Percentiles rank a stretch among this genome's conserved stretches.
Conservation (phyloP, 2,113 vertebrate species). For the Pseudois nayaur region DNA sequence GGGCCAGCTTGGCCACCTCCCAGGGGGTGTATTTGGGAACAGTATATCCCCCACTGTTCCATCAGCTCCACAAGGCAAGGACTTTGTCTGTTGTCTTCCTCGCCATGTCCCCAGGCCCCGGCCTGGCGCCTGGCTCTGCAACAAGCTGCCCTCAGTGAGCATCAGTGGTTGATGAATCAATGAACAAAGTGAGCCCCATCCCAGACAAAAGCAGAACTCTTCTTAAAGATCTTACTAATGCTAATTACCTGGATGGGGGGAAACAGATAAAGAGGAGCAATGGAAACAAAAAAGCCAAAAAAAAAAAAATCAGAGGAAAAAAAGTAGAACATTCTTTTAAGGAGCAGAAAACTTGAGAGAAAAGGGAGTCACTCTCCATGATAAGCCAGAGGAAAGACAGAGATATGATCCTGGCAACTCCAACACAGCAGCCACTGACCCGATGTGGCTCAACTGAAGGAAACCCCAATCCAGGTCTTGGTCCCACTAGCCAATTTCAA, state of each 20-base stretch:
- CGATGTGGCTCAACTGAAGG: not conserved
- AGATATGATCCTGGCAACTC: accelerated
- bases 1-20: not conserved
- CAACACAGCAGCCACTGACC: not conserved
- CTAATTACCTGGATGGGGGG: not conserved
- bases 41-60: not conserved
- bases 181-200: not conserved
- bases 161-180: not conserved
- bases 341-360: not conserved
- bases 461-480: accelerated
- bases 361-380: not conserved
- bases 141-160: not conserved
- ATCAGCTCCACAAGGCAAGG: not conserved
- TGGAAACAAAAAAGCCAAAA: not conserved
- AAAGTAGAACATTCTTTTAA: not conserved
- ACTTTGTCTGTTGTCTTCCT: not conserved
- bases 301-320: not conserved
- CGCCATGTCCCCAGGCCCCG: not conserved
- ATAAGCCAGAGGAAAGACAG: not conserved
- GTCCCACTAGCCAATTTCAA: not conserved
- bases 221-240: not conserved
- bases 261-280: not conserved
- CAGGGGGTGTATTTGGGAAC: not conserved
- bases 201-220: not conserved
- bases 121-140: not conserved